These are phyloP conservation scores for Calliopum simillimum DNA, from an alignment of 2,888 invertebrate genomes.

Conservation along the genomic window DNA sequence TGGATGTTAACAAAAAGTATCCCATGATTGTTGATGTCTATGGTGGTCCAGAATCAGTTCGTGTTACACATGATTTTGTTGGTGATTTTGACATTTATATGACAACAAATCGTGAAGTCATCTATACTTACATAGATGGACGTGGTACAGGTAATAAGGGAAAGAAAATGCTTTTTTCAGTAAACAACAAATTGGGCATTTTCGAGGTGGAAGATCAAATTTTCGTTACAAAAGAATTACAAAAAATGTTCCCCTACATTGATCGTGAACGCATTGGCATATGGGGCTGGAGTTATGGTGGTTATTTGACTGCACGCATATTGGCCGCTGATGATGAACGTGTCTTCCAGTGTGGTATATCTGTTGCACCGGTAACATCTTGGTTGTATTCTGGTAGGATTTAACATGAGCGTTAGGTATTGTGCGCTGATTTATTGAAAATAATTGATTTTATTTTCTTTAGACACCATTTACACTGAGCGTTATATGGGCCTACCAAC, in stretches of 20 bases:
- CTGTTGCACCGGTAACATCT: too few relatives aligned
- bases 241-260: constrained; percentile 49
- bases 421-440: too few relatives aligned
- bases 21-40: constrained; percentile 82
- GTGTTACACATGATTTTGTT: constrained; percentile 75
- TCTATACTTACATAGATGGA: constrained; percentile 86
- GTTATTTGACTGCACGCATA: constrained; percentile 84
- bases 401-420: too few relatives aligned
- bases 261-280: constrained; percentile 60
- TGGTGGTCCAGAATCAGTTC: constrained; percentile 81
- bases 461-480: too few relatives aligned
- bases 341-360: constrained; percentile 85
- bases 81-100: constrained; percentile 75
- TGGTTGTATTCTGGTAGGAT: too few relatives aligned
- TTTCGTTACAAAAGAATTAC: constrained; percentile 71
- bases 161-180: constrained; percentile 78
- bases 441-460: too few relatives aligned
- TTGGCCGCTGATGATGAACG: constrained; percentile 77
- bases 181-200: constrained; percentile 85
- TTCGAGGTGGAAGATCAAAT: constrained; percentile 90
- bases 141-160: too few relatives aligned
- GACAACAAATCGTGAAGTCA: constrained; percentile 76
- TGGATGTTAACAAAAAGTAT: too few relatives aligned
- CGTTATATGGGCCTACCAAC: too few relatives aligned
- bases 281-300: constrained; percentile 90